Percentiles rank a stretch among this genome's conserved stretches.
phyloP scores from a whole-genome alignment of 1,140 invertebrate species.

The Calephelis virginiensis region DNA sequence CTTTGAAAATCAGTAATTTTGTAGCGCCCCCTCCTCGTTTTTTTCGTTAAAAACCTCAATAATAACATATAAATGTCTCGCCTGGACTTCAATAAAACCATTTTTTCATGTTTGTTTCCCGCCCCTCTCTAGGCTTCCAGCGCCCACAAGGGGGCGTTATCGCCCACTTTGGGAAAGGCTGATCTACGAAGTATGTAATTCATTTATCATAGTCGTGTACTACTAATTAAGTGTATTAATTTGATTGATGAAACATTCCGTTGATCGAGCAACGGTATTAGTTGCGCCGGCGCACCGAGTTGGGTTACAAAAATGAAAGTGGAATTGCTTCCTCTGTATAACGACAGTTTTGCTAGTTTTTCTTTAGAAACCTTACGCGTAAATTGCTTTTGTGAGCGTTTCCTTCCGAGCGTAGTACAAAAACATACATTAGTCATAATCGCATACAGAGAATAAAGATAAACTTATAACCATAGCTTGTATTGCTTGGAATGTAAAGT shows the following conservation, averaged over 20 bases:
- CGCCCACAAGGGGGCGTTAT: too few relatives aligned
- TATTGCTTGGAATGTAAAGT: not conserved
- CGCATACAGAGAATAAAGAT: constrained; percentile 10
- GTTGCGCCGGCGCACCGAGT: constrained; percentile 12
- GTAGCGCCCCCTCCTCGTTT: too few relatives aligned
- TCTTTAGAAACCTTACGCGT: constrained; percentile 13
- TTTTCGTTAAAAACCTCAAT: too few relatives aligned
- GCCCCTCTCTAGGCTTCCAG: too few relatives aligned
- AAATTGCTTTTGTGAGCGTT: constrained; percentile 12
- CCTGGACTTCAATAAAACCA: too few relatives aligned
- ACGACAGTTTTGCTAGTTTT: constrained; percentile 14
- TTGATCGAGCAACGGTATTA: constrained; percentile 15
- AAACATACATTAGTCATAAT: constrained; percentile 15
- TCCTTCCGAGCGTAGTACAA: not conserved
- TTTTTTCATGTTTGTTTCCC: too few relatives aligned
- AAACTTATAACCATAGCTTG: not conserved
- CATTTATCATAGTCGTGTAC: constrained; percentile 10
- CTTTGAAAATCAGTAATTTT: too few relatives aligned
- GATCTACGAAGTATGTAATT: not conserved
- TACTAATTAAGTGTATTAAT: constrained; percentile 15
- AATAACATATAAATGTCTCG: too few relatives aligned
- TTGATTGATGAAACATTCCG: constrained; percentile 16
- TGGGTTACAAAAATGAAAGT: constrained; percentile 13
- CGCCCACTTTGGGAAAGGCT: too few relatives aligned
- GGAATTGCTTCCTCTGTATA: constrained; percentile 16